Percentiles rank a stretch among this genome's conserved stretches.
These are phyloP conservation scores for Hypanus sabinus DNA, from an alignment of 2,113 vertebrate genomes.

Conservation along the genomic window DNA sequence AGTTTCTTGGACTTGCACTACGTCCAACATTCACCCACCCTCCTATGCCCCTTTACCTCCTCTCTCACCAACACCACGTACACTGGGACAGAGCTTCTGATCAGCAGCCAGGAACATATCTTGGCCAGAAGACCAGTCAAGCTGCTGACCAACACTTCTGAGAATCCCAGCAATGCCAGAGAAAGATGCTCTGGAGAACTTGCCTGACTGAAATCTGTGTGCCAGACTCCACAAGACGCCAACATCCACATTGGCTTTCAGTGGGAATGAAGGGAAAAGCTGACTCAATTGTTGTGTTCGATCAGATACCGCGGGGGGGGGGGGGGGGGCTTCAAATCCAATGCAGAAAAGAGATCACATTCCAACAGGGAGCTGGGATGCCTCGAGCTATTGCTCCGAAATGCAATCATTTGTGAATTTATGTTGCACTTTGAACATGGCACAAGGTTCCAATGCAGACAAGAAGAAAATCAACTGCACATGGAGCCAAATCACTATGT, in stretches of 20 bases:
- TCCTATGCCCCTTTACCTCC: too few species aligned
- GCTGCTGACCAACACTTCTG: background rate
- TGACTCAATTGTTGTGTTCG: background rate
- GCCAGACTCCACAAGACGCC: background rate
- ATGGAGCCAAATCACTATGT: background rate
- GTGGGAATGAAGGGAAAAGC: background rate
- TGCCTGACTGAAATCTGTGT: background rate
- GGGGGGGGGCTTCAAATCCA: background rate
- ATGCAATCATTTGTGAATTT: background rate
- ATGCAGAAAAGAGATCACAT: background rate
- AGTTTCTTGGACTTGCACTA: background rate
- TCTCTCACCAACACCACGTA: background rate
- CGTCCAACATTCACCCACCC: too few species aligned
- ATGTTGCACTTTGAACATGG: background rate
- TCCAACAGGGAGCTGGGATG: background rate
- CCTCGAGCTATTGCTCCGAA: background rate
- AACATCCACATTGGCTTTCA: background rate
- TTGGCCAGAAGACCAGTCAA: background rate
- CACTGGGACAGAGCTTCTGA: background rate
- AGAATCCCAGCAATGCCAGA: conserved; percentile 17
- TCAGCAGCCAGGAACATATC: background rate
- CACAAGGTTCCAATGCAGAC: background rate
- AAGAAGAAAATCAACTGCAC: background rate
- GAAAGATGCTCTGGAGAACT: conserved; percentile 4
- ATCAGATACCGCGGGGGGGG: background rate